Evolutionary conservation across 1,140 invertebrate species (phyloP), one percentile per base, ranked within the genome.

Genomic region (Cyrtorhinus lividipennis): DNA sequence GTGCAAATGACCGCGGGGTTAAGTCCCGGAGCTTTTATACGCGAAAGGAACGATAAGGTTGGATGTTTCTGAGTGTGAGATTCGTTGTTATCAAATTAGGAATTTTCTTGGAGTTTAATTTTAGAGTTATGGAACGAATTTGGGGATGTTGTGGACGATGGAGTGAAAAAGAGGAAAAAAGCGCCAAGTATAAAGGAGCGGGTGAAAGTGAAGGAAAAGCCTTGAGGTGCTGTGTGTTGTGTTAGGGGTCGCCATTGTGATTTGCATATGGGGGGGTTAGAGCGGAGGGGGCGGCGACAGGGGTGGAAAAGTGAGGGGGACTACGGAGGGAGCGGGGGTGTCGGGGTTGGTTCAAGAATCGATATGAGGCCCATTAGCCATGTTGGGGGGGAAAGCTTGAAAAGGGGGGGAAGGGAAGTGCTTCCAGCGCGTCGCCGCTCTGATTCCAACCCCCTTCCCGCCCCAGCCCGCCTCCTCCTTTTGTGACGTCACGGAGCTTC

Each of bases 161-260:
- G n/a, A n/a, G n/a, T n/a, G n/a, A n/a, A n/a, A n/a, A n/a, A n/a
- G n/a, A n/a, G n/a, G n/a, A n/a, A n/a, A n/a, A n/a, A n/a, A n/a
- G n/a, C n/a, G n/a, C n/a, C n/a, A 38, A 38, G 30, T 38, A 38
- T 8, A 38, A 38, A 15, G 30, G 15, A 38, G 22, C 15, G 58
- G 58, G 45, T 64, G 59, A 53, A 48, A 62, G 56, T 30, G 64
- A 48, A 62, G 58, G 25, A 62, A 60, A 62, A 58, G 61, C 48
- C 44, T 57, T 61, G 64, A 56, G 53, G 53, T 53, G 61, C 23
- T 53, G 38, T 56, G 63, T 57, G 57, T 58, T 38, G 44, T 60
- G 58, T 59, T 59, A 59, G 58, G 58, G 64, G 64, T 65, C 64
- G 64, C 64, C 64, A 65, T 65, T 65, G 58, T 57, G 64, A 65